Conservation (phyloP, 2,888 invertebrate genomes). For the Machimus atricapillus region DNA sequence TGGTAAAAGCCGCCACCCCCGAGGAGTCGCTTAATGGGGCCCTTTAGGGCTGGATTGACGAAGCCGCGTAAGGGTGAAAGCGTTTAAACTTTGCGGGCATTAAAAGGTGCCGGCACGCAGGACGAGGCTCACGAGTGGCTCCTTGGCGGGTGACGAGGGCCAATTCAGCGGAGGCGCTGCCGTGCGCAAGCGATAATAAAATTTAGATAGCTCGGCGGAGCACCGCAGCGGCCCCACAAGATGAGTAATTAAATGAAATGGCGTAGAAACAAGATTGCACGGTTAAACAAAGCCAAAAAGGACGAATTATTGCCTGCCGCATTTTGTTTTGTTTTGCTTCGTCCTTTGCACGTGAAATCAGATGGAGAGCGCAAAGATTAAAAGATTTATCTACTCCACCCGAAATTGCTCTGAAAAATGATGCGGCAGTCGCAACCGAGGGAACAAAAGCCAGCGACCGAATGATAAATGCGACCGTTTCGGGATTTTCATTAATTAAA, state of each 20-base stretch:
- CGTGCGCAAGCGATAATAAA: constrained; percentile 21
- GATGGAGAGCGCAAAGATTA: constrained; percentile 24
- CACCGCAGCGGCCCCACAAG: neutral
- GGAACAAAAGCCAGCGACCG: neutral
- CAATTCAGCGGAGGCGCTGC: neutral
- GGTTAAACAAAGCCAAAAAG: constrained; percentile 43
- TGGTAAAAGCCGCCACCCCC: neutral
- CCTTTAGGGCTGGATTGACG: neutral
- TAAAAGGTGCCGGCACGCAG: constrained; percentile 26
- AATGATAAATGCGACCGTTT: neutral
- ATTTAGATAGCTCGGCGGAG: constrained; percentile 14
- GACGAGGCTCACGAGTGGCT: constrained; percentile 8
- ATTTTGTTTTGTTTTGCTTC: neutral
- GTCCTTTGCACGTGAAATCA: neutral
- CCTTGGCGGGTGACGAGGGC: neutral
- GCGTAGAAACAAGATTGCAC: constrained; percentile 50
- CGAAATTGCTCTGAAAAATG: constrained; percentile 32
- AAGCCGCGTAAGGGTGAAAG: neutral
- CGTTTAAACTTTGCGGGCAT: constrained; percentile 21
- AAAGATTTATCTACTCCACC: constrained; percentile 24
- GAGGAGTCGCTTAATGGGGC: neutral
- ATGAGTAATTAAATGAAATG: constrained; percentile 50
- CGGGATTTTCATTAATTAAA: constrained; percentile 11
- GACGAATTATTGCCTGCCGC: constrained; percentile 43
- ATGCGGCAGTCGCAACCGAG: neutral